Evolutionary conservation across 2,113 vertebrate genomes (phyloP).

Genomic region (Numenius arquata): DNA sequence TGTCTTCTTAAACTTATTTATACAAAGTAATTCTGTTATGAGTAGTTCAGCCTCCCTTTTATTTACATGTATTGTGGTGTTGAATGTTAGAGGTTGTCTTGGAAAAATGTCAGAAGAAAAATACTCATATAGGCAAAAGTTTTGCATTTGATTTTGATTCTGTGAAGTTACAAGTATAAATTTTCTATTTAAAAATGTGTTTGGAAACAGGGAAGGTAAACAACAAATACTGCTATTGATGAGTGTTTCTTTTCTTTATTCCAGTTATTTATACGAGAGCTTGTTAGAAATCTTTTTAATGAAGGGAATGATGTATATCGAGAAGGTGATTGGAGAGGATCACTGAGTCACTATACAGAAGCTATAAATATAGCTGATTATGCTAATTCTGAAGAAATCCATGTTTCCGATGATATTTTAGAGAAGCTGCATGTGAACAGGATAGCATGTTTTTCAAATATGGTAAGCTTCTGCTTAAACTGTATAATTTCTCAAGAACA

Average conservation of each 20-base stretch:
- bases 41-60: not conserved
- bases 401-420: constrained; percentile 77
- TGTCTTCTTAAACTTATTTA: not conserved
- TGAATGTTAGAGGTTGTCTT: not conserved
- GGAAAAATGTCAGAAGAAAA: not conserved
- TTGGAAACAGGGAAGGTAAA: not conserved
- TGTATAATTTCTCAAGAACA: not conserved
- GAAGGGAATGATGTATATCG: constrained; percentile 93
- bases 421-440: constrained; percentile 93
- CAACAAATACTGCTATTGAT: not conserved
- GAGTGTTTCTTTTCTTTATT: constrained; percentile 5
- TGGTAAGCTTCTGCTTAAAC: constrained; percentile 74
- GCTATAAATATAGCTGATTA: constrained; percentile 92
- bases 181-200: not conserved
- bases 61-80: not conserved
- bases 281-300: constrained; percentile 91
- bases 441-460: constrained; percentile 88
- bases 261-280: constrained; percentile 89
- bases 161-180: not conserved
- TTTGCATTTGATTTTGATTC: not conserved
- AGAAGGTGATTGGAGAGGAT: constrained; percentile 86
- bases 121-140: not conserved
- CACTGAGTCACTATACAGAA: constrained; percentile 91
- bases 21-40: not conserved
- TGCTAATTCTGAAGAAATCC: constrained; percentile 90